Conservation (phyloP, 1,140 invertebrate species). For the Lordiphosa stackelbergi region DNA sequence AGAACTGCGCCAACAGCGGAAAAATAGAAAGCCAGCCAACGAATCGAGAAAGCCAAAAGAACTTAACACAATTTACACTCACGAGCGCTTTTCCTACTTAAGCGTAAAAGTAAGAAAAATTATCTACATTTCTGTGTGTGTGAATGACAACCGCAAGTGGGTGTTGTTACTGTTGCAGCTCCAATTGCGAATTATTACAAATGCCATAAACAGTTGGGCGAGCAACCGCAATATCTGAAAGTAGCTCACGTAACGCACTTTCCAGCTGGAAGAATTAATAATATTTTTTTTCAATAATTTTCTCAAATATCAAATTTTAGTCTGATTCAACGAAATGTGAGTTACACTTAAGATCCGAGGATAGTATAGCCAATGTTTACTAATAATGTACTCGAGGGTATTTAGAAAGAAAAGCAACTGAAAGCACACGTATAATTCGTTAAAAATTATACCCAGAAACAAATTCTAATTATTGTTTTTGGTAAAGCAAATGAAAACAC, state of each 20-base stretch:
- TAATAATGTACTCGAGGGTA: no score
- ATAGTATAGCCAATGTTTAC: no score
- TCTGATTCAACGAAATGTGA: no score
- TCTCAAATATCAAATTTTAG: no score
- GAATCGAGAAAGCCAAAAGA: slow-evolving; percentile 64
- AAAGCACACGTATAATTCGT: no score
- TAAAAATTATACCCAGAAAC: no score
- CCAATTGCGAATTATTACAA: slow-evolving; percentile 65
- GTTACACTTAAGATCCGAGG: no score
- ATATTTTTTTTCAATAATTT: no score
- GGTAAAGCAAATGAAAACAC: no score
- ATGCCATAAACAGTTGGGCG: slow-evolving; percentile 20
- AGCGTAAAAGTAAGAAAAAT: slow-evolving; percentile 60
- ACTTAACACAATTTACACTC: slow-evolving; percentile 74
- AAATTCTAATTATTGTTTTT: no score
- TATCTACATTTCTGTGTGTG: slow-evolving; percentile 26
- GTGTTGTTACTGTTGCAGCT: slow-evolving; percentile 56
- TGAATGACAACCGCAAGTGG: slow-evolving; percentile 65
- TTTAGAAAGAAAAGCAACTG: no score
- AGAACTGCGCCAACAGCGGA: slow-evolving; percentile 44
- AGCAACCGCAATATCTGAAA: slow-evolving; percentile 58
- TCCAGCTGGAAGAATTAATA: slow-evolving; percentile 1
- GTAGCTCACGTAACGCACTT: slow-evolving; percentile 45
- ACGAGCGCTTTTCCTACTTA: slow-evolving; percentile 65
- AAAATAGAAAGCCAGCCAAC: slow-evolving; percentile 63